Evolutionary conservation across 2,888 invertebrate species (phyloP), one percentile per base, ranked within the genome.

Genomic region (Parnassius apollo): DNA sequence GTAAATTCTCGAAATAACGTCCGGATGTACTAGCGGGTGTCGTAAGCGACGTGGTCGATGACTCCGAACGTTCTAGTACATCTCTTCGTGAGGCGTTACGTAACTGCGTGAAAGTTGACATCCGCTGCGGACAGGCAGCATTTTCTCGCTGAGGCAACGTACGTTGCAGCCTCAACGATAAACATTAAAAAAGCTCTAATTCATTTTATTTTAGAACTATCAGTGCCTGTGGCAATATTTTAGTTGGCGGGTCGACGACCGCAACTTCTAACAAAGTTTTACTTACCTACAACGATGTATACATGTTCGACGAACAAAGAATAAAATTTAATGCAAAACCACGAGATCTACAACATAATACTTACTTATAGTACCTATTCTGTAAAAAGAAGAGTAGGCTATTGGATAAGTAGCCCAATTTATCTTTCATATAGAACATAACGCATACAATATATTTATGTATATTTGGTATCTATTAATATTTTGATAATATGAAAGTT

Each of bases 101-200:
- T 83, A 90, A 91, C 82, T 68, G 79, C 88, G 89, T 87, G 91
- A 91, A 91, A 91, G 91, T 89, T 89, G 90, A 90, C 90, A 88
- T 89, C 87, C 68, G 75, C 66, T 62, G 61, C 71, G 68, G 72
- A 71, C 67, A 74, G 76, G 72, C 71, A 74, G 75, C 73, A 71
- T 75, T 77, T 52, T 60, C 62, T 11, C 49, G 49, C 59, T 66
- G 68, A 77, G 76, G 80, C 80, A 79, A 78, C 71, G 79, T 74
- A 77, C 81, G 66, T 65, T 71, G 70, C 74, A 77, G 70, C 73
- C 77, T 75, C 76, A 81, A 75, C 77, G 75, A 73, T 18, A 73
- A 75, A 74, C 74, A 49, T 52, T 46, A 59, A 25, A 54, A 52
- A 52, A 42, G 52, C 51, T 59, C 63, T 59, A 59, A 59, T 59